Percentiles rank a stretch among this genome's conserved stretches.
Conservation (phyloP, 2,113 vertebrate species). For the Ardeotis arabs region DNA sequence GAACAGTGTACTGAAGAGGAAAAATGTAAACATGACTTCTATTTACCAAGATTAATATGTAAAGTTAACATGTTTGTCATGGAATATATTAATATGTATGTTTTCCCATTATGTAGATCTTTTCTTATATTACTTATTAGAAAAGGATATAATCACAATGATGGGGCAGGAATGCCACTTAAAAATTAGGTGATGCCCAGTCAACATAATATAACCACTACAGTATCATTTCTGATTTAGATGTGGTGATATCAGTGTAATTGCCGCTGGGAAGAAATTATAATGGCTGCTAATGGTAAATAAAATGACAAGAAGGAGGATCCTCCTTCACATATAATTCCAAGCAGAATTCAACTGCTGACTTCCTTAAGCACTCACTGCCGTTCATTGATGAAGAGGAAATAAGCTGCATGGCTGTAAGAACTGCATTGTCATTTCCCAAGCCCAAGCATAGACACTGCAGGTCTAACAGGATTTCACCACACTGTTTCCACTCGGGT, state of each 20-base stretch:
- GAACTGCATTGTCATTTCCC: background rate
- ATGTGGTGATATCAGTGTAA: conserved; percentile 71
- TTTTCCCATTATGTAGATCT: conserved; percentile 44
- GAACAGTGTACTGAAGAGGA: conserved; percentile 46
- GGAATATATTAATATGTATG: conserved; percentile 57
- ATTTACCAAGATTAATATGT: conserved; percentile 57
- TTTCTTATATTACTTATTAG: conserved; percentile 70
- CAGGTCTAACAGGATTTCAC: background rate
- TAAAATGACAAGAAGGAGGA: conserved; percentile 72
- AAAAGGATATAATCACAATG: conserved; percentile 68
- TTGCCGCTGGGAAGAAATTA: conserved; percentile 75
- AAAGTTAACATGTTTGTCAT: conserved; percentile 58
- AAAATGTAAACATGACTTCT: conserved; percentile 52
- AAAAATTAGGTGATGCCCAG: conserved; percentile 79
- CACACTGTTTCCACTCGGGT: background rate
- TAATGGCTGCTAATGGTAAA: conserved; percentile 75
- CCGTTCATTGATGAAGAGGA: background rate
- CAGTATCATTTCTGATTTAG: conserved; percentile 75
- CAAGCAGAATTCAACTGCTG: conserved; percentile 13
- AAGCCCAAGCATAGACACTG: background rate
- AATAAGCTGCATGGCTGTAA: background rate
- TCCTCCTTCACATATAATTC: conserved; percentile 60
- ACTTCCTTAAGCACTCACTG: background rate
- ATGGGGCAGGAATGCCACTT: conserved; percentile 77
- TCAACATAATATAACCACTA: conserved; percentile 71